Percentiles rank a stretch among this genome's conserved stretches.
Evolutionary conservation across 2,888 invertebrate genomes (phyloP).

Genomic region (Meliscaeva auricollis): DNA sequence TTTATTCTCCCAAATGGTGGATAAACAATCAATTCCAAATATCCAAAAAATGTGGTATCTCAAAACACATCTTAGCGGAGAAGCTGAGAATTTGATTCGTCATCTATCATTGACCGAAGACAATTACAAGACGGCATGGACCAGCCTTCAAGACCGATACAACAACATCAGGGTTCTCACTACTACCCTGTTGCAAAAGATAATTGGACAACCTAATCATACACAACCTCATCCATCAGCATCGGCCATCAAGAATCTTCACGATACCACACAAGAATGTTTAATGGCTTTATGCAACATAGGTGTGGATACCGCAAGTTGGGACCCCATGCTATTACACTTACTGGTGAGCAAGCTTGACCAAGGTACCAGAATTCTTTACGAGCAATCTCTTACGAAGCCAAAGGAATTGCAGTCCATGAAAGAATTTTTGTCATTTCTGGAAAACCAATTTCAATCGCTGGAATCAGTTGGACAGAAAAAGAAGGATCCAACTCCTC

Average conservation of each 20-base stretch:
- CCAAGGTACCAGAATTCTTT: conserved; percentile 29
- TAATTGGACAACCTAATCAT: conserved; percentile 1
- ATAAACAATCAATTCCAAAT: conserved; percentile 1
- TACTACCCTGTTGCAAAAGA: not conserved
- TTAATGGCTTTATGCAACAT: not conserved
- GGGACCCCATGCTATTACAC: conserved; percentile 42
- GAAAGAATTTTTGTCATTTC: too few species aligned
- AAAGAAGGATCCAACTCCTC: too few species aligned
- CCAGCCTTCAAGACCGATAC: too few species aligned
- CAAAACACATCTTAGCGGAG: too few species aligned
- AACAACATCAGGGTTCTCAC: too few species aligned
- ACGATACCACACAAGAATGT: too few species aligned
- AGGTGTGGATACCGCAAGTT: conserved; percentile 15
- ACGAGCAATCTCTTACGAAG: conserved; percentile 48
- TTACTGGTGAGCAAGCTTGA: conserved; percentile 44
- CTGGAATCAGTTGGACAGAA: too few species aligned
- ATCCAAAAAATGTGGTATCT: not conserved
- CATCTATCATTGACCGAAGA: not conserved
- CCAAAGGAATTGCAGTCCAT: conserved; percentile 4
- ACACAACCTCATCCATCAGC: too few species aligned
- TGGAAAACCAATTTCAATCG: too few species aligned
- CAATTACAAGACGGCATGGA: too few species aligned
- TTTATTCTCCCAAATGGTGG: not conserved
- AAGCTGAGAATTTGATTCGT: not conserved
- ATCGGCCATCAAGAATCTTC: conserved; percentile 4